Base-by-base conservation (phyloP, 2,888 invertebrate species). In the Drosophila gaucha region DNA sequence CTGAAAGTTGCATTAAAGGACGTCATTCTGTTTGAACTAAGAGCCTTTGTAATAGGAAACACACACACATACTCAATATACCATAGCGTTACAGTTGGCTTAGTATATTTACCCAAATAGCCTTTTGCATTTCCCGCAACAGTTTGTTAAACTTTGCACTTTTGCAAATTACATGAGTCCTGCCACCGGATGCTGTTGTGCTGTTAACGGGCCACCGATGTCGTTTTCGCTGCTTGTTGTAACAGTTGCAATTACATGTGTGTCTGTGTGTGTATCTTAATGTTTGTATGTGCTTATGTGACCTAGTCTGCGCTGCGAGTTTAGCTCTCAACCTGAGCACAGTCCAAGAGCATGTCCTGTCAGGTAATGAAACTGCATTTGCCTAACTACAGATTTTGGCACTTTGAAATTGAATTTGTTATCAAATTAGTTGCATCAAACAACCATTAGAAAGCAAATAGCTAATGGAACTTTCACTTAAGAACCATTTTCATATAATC, bases 101-200 rank as follows among this genome's bases (percentile, higher is more conserved):
- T 39, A 66, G 76, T 54, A 51, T 63, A 78, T 70, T 86, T 68
- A 36, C 31, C 50, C 49, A 44, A 35, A 55, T 62, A 20, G 76
- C 57, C 73, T 83, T 82, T 82, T 86, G 86, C 86, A 82, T 86
- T 70, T 86, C 68, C 84, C 84, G 60, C 68, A 67, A 78, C 71
- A 88, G 89, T 88, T 80, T 80, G 89, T 78, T 85, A 88, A 86
- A 72, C 89, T 88, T 80, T 84, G 87, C 87, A 87, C 84, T 85
- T 84, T 84, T 80, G 87, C 78, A 86, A 86, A 85, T 86, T 88
- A 83, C 88, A 88, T 58, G 84, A 83, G 84, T 83, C 67, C 74
- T 84, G 78, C 80, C 78, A 77, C 84, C 80, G 87, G 80, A 88
- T 84, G 64, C 67, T 57, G 78, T 66, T 66, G 26, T 84, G 52